A percentile compares a stretch with the other conserved stretches of the same genome.
phyloP scores from a whole-genome alignment of 1,140 invertebrate species.

The Liolophura sinensis region DNA sequence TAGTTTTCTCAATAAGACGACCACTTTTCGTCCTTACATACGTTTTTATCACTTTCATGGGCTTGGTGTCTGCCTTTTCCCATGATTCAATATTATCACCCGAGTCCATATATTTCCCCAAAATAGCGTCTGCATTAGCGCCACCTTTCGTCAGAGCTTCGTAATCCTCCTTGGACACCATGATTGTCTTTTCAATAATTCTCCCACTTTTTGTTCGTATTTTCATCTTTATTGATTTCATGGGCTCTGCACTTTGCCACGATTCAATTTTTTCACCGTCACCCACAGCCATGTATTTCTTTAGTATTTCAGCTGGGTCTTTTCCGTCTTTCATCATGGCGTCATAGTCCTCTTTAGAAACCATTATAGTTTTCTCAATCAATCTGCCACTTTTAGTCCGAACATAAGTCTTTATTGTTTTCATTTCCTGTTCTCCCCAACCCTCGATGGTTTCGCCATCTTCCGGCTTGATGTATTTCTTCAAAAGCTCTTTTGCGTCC shows the following conservation, averaged over 20 bases:
- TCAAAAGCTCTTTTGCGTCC: constrained; percentile 44
- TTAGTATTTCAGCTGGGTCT: constrained; percentile 40
- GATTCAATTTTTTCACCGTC: constrained; percentile 47
- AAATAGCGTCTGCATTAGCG: constrained; percentile 2
- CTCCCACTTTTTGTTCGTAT: constrained; percentile 56
- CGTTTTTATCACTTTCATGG: constrained; percentile 50
- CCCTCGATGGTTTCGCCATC: constrained; percentile 50
- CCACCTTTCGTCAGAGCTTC: constrained; percentile 14
- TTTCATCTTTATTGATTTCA: constrained; percentile 53
- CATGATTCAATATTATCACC: constrained; percentile 25
- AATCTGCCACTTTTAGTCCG: constrained; percentile 55
- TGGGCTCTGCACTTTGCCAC: constrained; percentile 45
- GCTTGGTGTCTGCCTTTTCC: constrained; percentile 27
- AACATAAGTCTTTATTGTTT: constrained; percentile 54
- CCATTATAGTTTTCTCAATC: constrained; percentile 53
- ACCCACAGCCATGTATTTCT: constrained; percentile 46
- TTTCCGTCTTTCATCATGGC: constrained; percentile 43
- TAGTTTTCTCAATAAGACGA: constrained; percentile 51
- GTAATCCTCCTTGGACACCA: constrained; percentile 26
- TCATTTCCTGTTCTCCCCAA: constrained; percentile 56
- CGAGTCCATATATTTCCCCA: constrained; percentile 23
- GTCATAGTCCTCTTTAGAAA: constrained; percentile 54
- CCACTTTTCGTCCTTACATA: constrained; percentile 54
- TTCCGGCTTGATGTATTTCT: constrained; percentile 44
- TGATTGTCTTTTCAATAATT: constrained; percentile 43